A percentile compares a stretch with the other conserved stretches of the same genome.
phyloP scores from a whole-genome alignment of 1,140 invertebrate species.

The Drosophila athabasca region DNA sequence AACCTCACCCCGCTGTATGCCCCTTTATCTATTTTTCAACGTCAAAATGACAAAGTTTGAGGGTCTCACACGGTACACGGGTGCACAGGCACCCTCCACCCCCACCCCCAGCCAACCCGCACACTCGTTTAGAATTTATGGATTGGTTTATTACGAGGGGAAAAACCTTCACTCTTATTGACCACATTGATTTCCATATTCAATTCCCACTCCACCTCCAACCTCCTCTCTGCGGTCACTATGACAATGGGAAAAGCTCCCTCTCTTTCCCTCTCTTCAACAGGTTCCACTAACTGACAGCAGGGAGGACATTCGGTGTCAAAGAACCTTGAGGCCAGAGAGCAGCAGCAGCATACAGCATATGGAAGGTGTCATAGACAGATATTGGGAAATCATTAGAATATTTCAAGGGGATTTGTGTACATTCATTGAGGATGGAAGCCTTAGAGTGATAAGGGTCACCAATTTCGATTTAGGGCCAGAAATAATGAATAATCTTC shows the following conservation, averaged over 20 bases:
- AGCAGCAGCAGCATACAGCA: neutral
- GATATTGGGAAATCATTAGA: conserved; percentile 19
- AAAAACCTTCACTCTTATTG: conserved; percentile 40
- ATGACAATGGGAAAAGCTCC: conserved; percentile 20
- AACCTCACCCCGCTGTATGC: neutral
- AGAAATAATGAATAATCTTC: no score
- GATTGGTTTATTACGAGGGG: conserved; percentile 29
- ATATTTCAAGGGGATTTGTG: conserved; percentile 1
- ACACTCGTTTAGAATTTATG: conserved; percentile 30
- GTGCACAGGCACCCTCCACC: neutral
- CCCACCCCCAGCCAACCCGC: neutral
- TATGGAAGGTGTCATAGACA: conserved; percentile 35
- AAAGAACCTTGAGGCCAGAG: conserved; percentile 35
- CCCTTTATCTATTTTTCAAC: conserved; percentile 33
- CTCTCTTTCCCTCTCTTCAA: conserved; percentile 12
- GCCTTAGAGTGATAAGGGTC: no score
- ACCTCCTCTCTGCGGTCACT: neutral
- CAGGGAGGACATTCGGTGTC: conserved; percentile 18
- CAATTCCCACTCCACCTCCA: neutral
- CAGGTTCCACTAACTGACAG: conserved; percentile 26
- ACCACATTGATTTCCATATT: conserved; percentile 43
- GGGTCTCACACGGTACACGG: conserved; percentile 17
- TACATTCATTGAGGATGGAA: no score
- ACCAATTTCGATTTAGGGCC: no score
- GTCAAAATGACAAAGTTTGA: conserved; percentile 31